A percentile compares a stretch with the other conserved stretches of the same genome.
phyloP scores from a whole-genome alignment of 2,888 invertebrate genomes.

The Hypercompe scribonia region DNA sequence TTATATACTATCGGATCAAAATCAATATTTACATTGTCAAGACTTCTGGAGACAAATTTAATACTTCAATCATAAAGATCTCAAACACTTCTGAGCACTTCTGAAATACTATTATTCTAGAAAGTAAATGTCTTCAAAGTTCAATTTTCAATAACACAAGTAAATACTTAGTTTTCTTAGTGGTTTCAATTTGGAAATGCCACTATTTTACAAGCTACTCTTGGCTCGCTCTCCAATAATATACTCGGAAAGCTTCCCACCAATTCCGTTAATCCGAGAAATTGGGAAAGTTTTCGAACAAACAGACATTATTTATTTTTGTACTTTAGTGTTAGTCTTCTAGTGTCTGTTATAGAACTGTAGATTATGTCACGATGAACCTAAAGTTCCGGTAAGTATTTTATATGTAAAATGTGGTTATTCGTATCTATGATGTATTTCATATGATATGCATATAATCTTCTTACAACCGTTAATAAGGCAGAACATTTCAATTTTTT shows the following conservation, averaged over 20 bases:
- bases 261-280: constrained; percentile 41
- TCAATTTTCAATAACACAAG: constrained; percentile 11
- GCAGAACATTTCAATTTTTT: too few relatives aligned
- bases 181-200: constrained; percentile 20
- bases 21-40: too few relatives aligned
- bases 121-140: constrained; percentile 5
- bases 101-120: background rate
- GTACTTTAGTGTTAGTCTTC: constrained; percentile 19
- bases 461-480: too few relatives aligned
- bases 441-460: too few relatives aligned
- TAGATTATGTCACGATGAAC: background rate
- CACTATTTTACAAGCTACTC: constrained; percentile 30
- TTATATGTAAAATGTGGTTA: background rate
- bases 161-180: constrained; percentile 7
- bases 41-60: too few relatives aligned
- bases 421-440: background rate
- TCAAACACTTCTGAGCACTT: too few relatives aligned
- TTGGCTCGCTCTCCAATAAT: constrained; percentile 23
- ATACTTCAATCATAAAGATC: background rate
- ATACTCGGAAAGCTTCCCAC: constrained; percentile 30
- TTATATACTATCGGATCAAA: too few relatives aligned
- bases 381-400: background rate
- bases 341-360: constrained; percentile 7
- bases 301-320: constrained; percentile 37
- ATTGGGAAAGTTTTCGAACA: constrained; percentile 37